Conservation (phyloP, 2,113 vertebrate genomes). For the Thryonomys swinderianus region DNA sequence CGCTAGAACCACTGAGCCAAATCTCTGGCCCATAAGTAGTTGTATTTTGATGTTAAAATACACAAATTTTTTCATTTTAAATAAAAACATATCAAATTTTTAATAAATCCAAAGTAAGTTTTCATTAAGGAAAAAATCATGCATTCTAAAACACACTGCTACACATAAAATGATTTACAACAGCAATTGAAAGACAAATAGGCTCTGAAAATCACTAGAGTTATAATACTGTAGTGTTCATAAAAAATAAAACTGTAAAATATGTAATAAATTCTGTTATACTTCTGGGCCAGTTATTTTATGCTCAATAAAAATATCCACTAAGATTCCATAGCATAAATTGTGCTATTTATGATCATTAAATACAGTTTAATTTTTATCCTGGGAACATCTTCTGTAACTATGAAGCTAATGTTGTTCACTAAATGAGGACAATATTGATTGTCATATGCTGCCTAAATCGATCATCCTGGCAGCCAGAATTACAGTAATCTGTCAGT, state of each 20-base stretch:
- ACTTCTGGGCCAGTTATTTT: constrained; percentile 74
- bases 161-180: constrained; percentile 44
- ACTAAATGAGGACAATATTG: constrained; percentile 95
- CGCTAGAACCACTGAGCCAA: no score
- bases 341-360: constrained; percentile 88
- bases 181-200: constrained; percentile 66
- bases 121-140: constrained; percentile 56
- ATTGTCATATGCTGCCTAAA: constrained; percentile 96
- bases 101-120: constrained; percentile 38
- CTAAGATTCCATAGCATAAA: constrained; percentile 87
- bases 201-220: constrained; percentile 39
- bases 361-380: constrained; percentile 89
- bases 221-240: constrained; percentile 61
- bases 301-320: constrained; percentile 61
- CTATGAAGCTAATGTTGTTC: constrained; percentile 88
- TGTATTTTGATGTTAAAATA: constrained; percentile 56
- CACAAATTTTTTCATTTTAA: constrained; percentile 49
- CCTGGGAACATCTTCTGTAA: constrained; percentile 87
- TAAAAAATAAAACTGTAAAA: constrained; percentile 58
- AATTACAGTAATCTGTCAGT: constrained; percentile 99
- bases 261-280: constrained; percentile 76
- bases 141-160: constrained; percentile 37
- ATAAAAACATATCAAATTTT: constrained; percentile 54
- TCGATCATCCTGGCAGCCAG: constrained; percentile 98
- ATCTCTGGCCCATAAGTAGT: no score